Percentiles rank a stretch among this genome's conserved stretches.
These are phyloP conservation scores for Hypotaenidia okinawae DNA, from an alignment of 2,797 vertebrate genomes.

Conservation along the genomic window DNA sequence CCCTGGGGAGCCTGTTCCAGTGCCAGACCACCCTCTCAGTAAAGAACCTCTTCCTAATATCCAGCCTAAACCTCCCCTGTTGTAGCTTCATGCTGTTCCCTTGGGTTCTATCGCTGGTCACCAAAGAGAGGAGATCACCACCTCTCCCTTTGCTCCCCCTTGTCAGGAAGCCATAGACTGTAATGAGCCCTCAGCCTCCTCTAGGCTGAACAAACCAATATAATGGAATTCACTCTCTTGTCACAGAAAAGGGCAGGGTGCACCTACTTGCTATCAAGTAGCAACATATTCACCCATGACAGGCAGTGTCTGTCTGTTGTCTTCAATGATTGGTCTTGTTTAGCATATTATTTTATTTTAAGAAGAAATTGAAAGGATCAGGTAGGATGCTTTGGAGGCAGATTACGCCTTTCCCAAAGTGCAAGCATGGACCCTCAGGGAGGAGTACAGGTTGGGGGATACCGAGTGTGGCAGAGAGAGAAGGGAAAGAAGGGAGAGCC, in stretches of 20 bases:
- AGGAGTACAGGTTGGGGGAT: background rate
- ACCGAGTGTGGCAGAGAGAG: background rate
- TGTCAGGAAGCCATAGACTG: too few species aligned
- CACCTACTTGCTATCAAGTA: background rate
- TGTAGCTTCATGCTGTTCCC: too few species aligned
- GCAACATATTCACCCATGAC: background rate
- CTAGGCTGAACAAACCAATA: background rate
- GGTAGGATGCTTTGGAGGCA: background rate
- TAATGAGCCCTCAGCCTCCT: too few species aligned
- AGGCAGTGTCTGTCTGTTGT: background rate
- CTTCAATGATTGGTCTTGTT: background rate
- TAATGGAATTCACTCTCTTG: background rate
- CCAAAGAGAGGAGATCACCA: too few species aligned
- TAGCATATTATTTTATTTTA: background rate
- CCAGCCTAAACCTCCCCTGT: too few species aligned
- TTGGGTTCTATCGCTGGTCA: too few species aligned
- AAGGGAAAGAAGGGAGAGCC: background rate
- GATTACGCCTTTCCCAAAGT: background rate
- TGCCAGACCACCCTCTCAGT: too few species aligned
- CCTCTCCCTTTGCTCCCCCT: too few species aligned
- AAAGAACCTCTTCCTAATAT: too few species aligned
- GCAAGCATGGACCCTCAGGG: background rate
- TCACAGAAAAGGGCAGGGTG: background rate
- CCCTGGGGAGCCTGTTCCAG: too few species aligned
- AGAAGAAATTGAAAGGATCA: background rate